Evolutionary conservation across 2,888 invertebrate species (phyloP), one percentile per base, ranked within the genome.

Genomic region (Plebejus anna): DNA sequence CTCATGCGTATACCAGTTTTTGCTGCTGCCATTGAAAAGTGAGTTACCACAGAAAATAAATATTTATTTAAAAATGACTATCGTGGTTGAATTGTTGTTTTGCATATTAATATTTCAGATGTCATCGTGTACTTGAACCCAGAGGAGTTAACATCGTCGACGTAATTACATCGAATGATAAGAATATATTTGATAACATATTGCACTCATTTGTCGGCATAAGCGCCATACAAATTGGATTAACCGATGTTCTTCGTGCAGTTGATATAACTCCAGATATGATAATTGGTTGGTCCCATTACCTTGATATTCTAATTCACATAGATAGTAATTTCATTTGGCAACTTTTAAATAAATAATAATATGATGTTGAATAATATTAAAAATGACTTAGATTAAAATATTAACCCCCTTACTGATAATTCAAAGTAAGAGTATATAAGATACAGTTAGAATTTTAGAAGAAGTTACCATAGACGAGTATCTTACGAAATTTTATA

Each of bases 151-250:
- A 76, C 16, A 76, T 76, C 32, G 13, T 76, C 2, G 36, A 73
- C 6, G 73, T 76, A 38, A 73, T 76, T 13, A 76, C 76, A 42
- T 75, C 75, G 7, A 38, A 61, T 4, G 75, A 75, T 11, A 38
- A 75, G 42, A 94, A 91, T 79, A 95, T 95, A 78, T 96, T 96
- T 84, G 95, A 96, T 81, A 95, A 96, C 84, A 95, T 96, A 47
- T 88, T 96, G 0, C 95, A 96, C 88, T 96, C 96, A 4, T 96
- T 97, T 89, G 95, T 97, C 47, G 96, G 96, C 42, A 97, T 97
- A 80, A 96, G 96, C 4, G 96, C 78, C 16, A 57, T 79, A 47
- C 79, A 79, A 42, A 79, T 79, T 11, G 79, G 78, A 6, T 73
- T 79, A 1, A 79, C 79, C 0, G 79, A 79, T 77, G 75, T 79